These are phyloP conservation scores for Sigmodon hispidus DNA, from an alignment of 2,113 vertebrate species.

Conservation along the genomic window DNA sequence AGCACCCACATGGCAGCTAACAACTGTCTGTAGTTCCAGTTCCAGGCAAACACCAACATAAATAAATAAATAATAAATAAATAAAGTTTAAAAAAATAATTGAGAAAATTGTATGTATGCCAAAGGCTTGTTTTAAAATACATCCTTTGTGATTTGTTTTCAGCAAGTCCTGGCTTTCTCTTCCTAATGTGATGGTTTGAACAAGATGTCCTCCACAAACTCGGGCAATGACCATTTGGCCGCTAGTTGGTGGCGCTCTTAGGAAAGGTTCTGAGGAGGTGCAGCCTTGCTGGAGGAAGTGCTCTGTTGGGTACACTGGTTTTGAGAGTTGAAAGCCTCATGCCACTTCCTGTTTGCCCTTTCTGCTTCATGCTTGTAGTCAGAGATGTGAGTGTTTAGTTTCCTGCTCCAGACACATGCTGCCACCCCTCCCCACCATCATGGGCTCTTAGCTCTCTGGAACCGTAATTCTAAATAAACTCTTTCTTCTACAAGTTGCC, in stretches of 20 bases:
- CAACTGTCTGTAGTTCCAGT: too few relatives aligned
- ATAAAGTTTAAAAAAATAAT: too few relatives aligned
- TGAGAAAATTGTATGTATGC: neutral
- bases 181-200: neutral
- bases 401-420: neutral
- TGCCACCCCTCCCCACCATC: neutral
- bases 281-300: neutral
- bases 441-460: neutral
- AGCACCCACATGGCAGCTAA: too few relatives aligned
- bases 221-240: neutral
- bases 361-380: neutral
- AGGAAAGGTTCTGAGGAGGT: neutral
- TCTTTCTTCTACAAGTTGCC: neutral
- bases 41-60: too few relatives aligned
- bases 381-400: neutral
- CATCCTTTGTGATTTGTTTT: neutral
- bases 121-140: neutral
- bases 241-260: neutral
- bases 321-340: neutral
- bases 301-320: neutral
- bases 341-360: neutral
- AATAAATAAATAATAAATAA: too few relatives aligned
- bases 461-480: neutral
- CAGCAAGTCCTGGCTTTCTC: neutral
- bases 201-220: neutral